Evolutionary conservation across 2,888 invertebrate species (phyloP), one percentile per base, ranked within the genome.

Genomic region (Meliscaeva auricollis): DNA sequence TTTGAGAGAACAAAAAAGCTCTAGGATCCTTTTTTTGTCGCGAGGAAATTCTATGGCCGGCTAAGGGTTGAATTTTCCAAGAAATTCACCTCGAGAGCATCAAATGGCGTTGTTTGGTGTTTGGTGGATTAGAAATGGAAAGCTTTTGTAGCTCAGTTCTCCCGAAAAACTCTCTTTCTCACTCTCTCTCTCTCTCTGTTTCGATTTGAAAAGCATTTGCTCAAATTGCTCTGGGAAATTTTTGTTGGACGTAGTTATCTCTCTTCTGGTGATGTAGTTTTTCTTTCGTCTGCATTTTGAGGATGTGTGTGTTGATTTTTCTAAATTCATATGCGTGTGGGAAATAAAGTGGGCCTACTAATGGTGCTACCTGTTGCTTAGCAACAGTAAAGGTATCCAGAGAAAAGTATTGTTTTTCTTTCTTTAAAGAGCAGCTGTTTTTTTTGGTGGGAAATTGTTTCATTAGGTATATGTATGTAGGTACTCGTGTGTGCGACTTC

Each of bases 291-390:
- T 50, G 56, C 41, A 64, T 46, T 46, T 64, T 64, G 4, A 17
- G 3, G 5, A 7, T 46, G 26, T 50, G 62, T 69, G 35, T 56
- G 3, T 68, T 54, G 41, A 17, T 44, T 54, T 58, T 64, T n/a
- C 30, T 9, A 30, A 32, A 54, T 35, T 35, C 50, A 22, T n/a
- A n/a, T 69, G 22, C 26, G 62, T 41, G 69, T 66, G 74, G 54
- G 72, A 72, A 62, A 56, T 30, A 64, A 69, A 32, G 64, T 79
- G 56, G 32, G 75, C 66, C 74, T 69, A 54, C 74, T 69, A 54
- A 41, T 73, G 50, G 56, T 68, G 30, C 84, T 68, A 84, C 84
- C 80, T 84, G 84, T 84, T 84, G 84, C 84, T 84, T 76, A 75
- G 84, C 84, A 84, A 84, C 84, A 80, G 70, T 30, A 38, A 38